phyloP scores from a whole-genome alignment of 2,113 vertebrate species.

The Lynx canadensis region DNA sequence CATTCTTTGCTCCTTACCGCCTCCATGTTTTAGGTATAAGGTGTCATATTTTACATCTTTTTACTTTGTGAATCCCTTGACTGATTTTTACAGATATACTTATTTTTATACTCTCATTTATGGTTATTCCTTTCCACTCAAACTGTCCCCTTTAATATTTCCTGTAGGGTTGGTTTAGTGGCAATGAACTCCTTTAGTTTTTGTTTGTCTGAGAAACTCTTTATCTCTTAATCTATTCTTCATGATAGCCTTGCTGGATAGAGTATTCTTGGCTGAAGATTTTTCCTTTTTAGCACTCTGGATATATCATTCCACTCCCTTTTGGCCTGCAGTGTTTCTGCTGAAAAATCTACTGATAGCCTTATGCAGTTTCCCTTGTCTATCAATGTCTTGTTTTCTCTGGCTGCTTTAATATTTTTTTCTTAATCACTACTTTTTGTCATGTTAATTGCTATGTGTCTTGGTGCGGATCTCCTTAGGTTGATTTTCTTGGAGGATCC shows the following conservation, averaged over 20 bases:
- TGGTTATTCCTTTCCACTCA: neutral
- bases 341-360: neutral
- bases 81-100: neutral
- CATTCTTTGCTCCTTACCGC: neutral
- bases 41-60: neutral
- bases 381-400: neutral
- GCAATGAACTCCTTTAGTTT: neutral
- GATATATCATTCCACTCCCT: neutral
- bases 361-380: neutral
- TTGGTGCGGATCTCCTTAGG: neutral
- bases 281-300: neutral
- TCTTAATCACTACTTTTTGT: neutral
- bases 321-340: neutral
- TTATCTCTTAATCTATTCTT: neutral
- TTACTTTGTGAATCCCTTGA: neutral
- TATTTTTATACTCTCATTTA: neutral
- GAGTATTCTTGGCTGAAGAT: neutral
- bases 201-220: neutral
- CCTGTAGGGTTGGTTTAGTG: neutral
- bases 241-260: neutral
- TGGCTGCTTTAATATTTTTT: neutral
- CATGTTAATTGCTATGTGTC: too few relatives aligned
- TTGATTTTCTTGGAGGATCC: neutral
- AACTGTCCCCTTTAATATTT: neutral
- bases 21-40: neutral